Conservation (phyloP, 2,113 vertebrate species). For the Heloderma charlesbogerti region DNA sequence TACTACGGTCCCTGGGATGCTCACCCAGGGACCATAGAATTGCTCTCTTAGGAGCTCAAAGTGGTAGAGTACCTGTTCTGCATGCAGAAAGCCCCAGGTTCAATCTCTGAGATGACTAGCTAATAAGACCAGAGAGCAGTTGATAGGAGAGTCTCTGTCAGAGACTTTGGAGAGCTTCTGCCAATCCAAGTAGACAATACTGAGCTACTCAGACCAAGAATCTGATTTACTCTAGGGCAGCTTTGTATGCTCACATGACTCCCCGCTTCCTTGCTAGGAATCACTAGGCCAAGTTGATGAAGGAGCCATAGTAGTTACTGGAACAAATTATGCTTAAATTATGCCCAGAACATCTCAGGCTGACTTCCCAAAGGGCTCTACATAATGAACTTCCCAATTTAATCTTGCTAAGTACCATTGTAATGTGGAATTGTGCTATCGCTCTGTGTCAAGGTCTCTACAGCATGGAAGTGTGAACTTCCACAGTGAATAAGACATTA, state of each 20-base stretch:
- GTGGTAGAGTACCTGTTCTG: background rate
- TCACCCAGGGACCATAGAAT: too few species aligned
- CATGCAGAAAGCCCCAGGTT: background rate
- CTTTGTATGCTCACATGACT: background rate
- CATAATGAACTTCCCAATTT: constrained; percentile 22
- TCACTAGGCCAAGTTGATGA: background rate
- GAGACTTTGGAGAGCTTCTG: background rate
- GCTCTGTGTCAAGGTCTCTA: background rate
- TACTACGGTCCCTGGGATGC: too few species aligned
- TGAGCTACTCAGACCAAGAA: background rate
- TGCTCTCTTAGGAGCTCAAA: too few species aligned
- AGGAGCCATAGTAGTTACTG: background rate
- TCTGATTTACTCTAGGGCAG: background rate
- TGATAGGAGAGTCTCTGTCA: background rate
- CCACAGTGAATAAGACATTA: accelerated
- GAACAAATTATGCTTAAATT: background rate
- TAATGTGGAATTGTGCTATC: background rate
- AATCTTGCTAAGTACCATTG: background rate
- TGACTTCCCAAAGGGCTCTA: background rate
- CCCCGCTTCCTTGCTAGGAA: background rate
- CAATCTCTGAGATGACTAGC: background rate
- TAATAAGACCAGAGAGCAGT: background rate
- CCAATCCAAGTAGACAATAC: background rate
- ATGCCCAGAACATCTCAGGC: background rate
- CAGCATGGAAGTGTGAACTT: background rate